Percentiles rank a stretch among this genome's conserved stretches.
Conservation (phyloP, 2,888 invertebrate species). For the Ophioninae sp. region DNA sequence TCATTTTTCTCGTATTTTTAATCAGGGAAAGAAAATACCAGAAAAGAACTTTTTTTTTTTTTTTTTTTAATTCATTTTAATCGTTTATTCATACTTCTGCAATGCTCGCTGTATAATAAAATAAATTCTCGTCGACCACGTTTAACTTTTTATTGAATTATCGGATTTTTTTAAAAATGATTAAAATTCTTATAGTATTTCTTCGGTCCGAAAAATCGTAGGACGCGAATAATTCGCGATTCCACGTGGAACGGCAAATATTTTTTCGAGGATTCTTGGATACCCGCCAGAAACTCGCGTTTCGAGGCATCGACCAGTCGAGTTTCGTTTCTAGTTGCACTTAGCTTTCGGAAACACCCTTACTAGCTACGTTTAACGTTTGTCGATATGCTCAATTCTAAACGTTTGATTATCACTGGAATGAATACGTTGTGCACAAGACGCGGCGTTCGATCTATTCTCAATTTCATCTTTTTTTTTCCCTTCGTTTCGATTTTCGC, state of each 20-base stretch:
- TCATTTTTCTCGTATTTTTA: background rate
- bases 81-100: conserved; percentile 11
- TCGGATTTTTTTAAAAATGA: background rate
- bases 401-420: conserved; percentile 66
- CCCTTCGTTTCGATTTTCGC: background rate
- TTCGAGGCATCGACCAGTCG: conserved; percentile 28
- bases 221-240: background rate
- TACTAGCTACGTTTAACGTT: conserved; percentile 29
- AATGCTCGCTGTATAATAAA: conserved; percentile 44
- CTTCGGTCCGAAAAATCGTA: background rate
- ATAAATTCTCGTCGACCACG: conserved; percentile 53
- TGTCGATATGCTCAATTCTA: conserved; percentile 47
- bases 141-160: background rate
- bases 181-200: conserved; percentile 27
- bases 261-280: background rate
- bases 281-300: background rate
- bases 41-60: too few relatives aligned
- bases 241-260: background rate
- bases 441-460: conserved; percentile 8
- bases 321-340: background rate
- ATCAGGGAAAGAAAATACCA: conserved; percentile 12
- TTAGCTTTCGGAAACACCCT: conserved; percentile 9
- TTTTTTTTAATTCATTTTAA: background rate
- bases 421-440: conserved; percentile 65
- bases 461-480: conserved; percentile 20